Evolutionary conservation across 2,113 vertebrate genomes (phyloP), one percentile per base, ranked within the genome.

Genomic region (Pteropus alecto): DNA sequence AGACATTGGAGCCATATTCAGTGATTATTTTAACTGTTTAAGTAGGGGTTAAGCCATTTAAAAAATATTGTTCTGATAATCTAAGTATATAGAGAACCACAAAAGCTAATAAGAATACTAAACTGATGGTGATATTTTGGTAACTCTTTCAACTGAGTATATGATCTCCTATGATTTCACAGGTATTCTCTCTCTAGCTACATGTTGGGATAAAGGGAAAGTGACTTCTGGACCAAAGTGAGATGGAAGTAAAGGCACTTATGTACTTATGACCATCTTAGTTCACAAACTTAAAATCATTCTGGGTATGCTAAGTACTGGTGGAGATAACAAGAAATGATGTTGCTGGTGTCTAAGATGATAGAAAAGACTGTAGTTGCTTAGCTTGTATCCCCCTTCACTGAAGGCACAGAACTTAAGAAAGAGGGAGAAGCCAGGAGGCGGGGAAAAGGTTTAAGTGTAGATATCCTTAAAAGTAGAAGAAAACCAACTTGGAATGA

Each of bases 401-500:
- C 1, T 70, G 48, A 92, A 63, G 18, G 43, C 54, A 70, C 9
- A 68, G 77, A 76, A 28, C 11, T 33, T 24, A 3, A 73, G 83
- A 83, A 92, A 79, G 35, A 14, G 24, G 16, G 21, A 87, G 43
- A 63, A 28, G 10, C 67, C n/a, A 18, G 3, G 10, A 76, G 10
- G 24, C 26, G 5, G 8, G 9, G 61, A n/a, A 46, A 48, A 24
- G 14, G 16, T 21, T 76, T 77, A 65, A 38, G 28, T 56, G 28
- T 61, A 46, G 33, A 15, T 81, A 22, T n/a, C 28, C 33, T 71
- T 93, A 87, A 71, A 60, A 16, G 28, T 16, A 73, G 74, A 60
- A 85, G 90, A 46, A 86, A 91, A 93, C 26, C 67, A 91, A 95
- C 22, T 46, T 94, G 48, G 51, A 54, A 82, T 61, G 38, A 92